Base-by-base conservation (phyloP, 2,888 invertebrate species). In the Pseudococcus viburni region DNA sequence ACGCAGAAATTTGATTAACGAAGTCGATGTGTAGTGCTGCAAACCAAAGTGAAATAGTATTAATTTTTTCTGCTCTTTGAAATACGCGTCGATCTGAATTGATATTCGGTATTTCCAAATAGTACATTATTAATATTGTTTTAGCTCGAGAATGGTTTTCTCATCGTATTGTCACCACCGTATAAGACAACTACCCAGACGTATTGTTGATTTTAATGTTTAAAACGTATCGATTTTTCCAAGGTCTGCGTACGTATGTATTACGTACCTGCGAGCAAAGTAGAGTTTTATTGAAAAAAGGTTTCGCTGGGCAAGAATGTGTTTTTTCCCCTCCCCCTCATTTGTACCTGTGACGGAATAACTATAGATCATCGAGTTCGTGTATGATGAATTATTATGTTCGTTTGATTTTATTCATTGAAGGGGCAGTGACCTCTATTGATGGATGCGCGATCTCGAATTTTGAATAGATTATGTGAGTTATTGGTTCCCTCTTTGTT, bases 151-250 rank as follows among this genome's bases (percentile, higher is more conserved):
- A 26, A 26, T 26, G 7, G 55, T 26, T 68, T 68, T 68, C 68
- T 26, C 4, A 26, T 26, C 17, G 73, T 33, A 64, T 73, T 12
- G 33, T 22, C 22, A 9, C 64, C 22, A n/a, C 0, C 26, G 64
- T 59, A 0, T 7, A 73, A 73, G 33, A 73, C 73, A 22, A 64
- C 17, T 33, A 19, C 17, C 33, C 22, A 64, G 17, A 39, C 46
- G 46, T 46, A 83, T 42, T 22, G 80, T 83, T 46, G 80, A 83
- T 83, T 83, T 83, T 19, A 83, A 83, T 46, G 42, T 83, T 83
- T 83, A 46, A 83, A 46, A 46, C 46, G 12, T 83, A 83, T 83
- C 46, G 80, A 83, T 83, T 83, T 83, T 19, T 46, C 22, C 80
- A 46, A 83, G 80, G 80, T 9, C 46, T 83, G 26, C 26, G 68